Conservation (phyloP, 64 coral and sea anemone species). For the Montipora cactus region DNA sequence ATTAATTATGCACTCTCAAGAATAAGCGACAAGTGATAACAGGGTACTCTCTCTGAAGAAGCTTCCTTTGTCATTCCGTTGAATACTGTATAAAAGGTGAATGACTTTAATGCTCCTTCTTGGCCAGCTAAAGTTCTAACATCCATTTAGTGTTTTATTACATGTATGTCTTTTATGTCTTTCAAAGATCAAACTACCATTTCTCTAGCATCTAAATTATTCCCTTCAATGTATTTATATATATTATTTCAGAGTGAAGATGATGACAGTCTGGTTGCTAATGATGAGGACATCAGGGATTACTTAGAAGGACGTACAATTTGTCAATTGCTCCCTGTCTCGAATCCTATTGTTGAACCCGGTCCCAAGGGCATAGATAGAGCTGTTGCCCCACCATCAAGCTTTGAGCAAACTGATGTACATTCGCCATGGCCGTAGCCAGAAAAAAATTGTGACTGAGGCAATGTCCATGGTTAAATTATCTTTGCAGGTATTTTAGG, state of each 20-base stretch:
- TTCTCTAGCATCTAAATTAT: neutral
- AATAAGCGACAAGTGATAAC: no score
- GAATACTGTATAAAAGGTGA: neutral
- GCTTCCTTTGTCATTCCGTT: no score
- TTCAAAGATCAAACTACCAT: neutral
- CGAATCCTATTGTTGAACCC: constrained; percentile 19
- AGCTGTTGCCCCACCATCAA: constrained; percentile 27
- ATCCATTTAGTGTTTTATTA: neutral
- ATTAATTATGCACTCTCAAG: no score
- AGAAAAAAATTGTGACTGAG: no score
- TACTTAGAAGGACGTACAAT: neutral
- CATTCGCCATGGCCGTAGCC: neutral
- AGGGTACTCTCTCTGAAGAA: no score
- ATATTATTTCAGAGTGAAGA: constrained; percentile 2
- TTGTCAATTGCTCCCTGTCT: neutral
- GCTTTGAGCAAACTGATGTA: constrained; percentile 18
- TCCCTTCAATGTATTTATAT: neutral
- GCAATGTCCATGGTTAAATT: no score
- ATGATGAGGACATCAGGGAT: neutral
- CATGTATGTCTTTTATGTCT: neutral
- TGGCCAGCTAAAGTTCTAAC: constrained; percentile 13
- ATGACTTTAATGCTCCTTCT: neutral
- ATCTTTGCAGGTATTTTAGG: no score
- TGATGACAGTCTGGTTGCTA: neutral
- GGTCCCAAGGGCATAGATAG: constrained; percentile 8